Evolutionary conservation across 2,113 vertebrate genomes (phyloP), one percentile per base, ranked within the genome.

Genomic region (Seriola quinqueradiata): DNA sequence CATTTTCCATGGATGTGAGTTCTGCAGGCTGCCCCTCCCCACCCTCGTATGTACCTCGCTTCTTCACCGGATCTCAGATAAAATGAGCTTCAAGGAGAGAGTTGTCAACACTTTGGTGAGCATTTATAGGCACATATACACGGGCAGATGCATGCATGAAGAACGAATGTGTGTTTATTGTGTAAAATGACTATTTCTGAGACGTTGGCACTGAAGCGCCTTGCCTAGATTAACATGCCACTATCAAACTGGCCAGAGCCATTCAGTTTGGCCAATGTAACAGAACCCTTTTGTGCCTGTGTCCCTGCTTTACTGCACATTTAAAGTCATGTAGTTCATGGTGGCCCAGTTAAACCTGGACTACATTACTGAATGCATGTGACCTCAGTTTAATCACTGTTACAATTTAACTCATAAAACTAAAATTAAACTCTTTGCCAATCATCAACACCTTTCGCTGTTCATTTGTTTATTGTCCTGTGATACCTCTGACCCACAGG

Each of bases 31-130:
- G 90, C 5, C 96, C 96, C 0, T 93, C 88, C 36, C 96, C 96
- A 0, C 85, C 93, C 1, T 96, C 95, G 1, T 96, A 94, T 1
- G 48, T 96, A 1, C 96, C 97, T 50, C 93, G 95, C 25, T 93
- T 92, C 59, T 95, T 96, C 44, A 96, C 94, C 1, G 44, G 75
- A 46, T 90, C 82, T 93, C 95, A 0, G 94, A 98, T 66, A 93
- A 0, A 4, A 98, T 99, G 97, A 95, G 74, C 0, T 97, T 97
- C 57, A 69, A 59, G 0, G 91, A 97, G 63, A 91, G 97, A 34
- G 77, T 95, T 25, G 50, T 92, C 81, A 98, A 97, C 23, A 81
- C 94, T 2, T 28, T 97, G 44, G 81, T 92, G 60, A 90, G 84
- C 1, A 34, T 12, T 1, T 25, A 1, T 0, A 2, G 17, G 28